Conservation (phyloP, 2,797 vertebrate genomes). For the Notolabrus celidotus region DNA sequence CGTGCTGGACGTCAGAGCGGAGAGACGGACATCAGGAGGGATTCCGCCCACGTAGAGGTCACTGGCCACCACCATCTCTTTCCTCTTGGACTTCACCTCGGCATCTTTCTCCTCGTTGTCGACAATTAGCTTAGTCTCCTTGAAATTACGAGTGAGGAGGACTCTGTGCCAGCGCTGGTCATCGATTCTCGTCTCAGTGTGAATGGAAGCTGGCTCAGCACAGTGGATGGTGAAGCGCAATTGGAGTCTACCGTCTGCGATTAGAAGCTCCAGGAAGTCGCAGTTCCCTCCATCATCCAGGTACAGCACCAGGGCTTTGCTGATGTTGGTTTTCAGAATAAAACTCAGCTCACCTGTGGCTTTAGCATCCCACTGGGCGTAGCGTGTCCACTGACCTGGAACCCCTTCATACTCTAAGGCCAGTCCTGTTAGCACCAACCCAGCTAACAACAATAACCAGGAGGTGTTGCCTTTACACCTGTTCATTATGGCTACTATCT, state of each 20-base stretch:
- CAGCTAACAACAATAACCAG: constrained; percentile 70
- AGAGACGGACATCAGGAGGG: constrained; percentile 94
- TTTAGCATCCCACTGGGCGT: constrained; percentile 90
- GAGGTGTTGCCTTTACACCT: constrained; percentile 61
- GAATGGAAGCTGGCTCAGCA: constrained; percentile 90
- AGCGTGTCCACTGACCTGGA: constrained; percentile 96
- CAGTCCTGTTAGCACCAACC: constrained; percentile 69
- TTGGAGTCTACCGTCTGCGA: constrained; percentile 89
- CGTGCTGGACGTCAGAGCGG: constrained; percentile 93
- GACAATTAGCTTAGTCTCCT: constrained; percentile 88
- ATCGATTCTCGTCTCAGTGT: constrained; percentile 86
- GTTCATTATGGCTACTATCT: constrained; percentile 76
- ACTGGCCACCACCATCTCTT: constrained; percentile 93
- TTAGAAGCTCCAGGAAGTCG: constrained; percentile 94
- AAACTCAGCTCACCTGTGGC: constrained; percentile 92
- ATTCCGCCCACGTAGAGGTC: constrained; percentile 95
- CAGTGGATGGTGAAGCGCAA: constrained; percentile 95
- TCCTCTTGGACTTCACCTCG: constrained; percentile 92
- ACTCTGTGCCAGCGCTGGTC: constrained; percentile 95
- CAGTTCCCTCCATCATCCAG: constrained; percentile 96
- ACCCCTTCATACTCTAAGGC: constrained; percentile 92
- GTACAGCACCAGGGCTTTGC: constrained; percentile 92
- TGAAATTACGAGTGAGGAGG: constrained; percentile 87
- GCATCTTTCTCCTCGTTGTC: constrained; percentile 90
- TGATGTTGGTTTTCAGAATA: constrained; percentile 91